These are phyloP conservation scores for Nansenia antarctica DNA, from an alignment of 2,113 vertebrate species.

Conservation along the genomic window DNA sequence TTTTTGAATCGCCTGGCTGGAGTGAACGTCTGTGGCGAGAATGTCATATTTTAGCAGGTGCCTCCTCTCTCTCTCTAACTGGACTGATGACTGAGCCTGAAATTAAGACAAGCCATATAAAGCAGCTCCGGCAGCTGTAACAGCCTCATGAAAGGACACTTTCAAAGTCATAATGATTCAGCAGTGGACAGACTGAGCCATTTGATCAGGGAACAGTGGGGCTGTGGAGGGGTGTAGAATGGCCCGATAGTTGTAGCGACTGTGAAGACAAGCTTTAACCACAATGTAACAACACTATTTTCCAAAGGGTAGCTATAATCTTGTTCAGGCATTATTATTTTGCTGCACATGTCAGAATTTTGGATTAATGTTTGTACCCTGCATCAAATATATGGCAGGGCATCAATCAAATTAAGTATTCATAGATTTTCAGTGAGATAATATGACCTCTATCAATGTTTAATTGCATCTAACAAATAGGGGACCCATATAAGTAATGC, in stretches of 20 bases:
- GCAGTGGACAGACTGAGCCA: constrained; percentile 36
- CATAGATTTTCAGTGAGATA: constrained; percentile 30
- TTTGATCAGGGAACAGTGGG: constrained; percentile 40
- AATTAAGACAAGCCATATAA: constrained; percentile 41
- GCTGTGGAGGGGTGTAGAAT: constrained; percentile 38
- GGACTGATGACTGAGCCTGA: constrained; percentile 7
- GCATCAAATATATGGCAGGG: constrained; percentile 27
- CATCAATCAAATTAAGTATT: constrained; percentile 60
- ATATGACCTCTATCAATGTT: constrained; percentile 33
- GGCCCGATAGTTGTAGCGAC: constrained; percentile 42
- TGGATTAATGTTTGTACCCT: constrained; percentile 56
- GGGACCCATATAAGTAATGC: constrained; percentile 42
- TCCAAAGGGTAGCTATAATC: not conserved
- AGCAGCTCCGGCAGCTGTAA: constrained; percentile 43
- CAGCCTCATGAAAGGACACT: constrained; percentile 53
- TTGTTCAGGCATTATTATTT: constrained; percentile 30
- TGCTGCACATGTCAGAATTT: constrained; percentile 31
- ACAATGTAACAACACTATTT: constrained; percentile 27
- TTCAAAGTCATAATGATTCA: constrained; percentile 66
- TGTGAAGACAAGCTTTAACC: constrained; percentile 42
- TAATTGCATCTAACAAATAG: constrained; percentile 56
- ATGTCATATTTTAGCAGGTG: constrained; percentile 27
- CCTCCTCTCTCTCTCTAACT: constrained; percentile 15
- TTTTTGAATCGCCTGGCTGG: constrained; percentile 25
- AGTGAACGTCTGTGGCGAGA: constrained; percentile 31